These are phyloP conservation scores for Perca fluviatilis DNA, from an alignment of 2,113 vertebrate species.

Conservation along the genomic window DNA sequence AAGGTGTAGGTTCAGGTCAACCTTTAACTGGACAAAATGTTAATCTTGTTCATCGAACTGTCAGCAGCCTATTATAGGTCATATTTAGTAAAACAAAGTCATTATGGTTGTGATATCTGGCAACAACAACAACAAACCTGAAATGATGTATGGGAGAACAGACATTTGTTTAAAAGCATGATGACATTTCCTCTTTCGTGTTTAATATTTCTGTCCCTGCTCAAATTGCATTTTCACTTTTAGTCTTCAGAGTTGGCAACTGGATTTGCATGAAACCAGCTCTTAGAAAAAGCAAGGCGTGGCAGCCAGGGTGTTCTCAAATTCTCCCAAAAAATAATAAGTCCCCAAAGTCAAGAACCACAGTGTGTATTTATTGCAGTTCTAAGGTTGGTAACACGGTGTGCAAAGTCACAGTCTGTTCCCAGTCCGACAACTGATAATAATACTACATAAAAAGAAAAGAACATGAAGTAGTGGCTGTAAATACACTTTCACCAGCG, in stretches of 20 bases:
- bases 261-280: background rate
- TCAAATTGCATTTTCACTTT: background rate
- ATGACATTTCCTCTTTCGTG: slow-evolving; percentile 6
- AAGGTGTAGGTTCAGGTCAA: background rate
- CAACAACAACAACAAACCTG: background rate
- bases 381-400: slow-evolving; percentile 4
- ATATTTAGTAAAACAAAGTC: background rate
- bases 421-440: background rate
- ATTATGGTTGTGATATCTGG: background rate
- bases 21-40: slow-evolving; percentile 17
- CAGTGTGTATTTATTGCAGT: background rate
- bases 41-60: slow-evolving; percentile 17
- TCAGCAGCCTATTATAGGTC: slow-evolving; percentile 28
- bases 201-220: background rate
- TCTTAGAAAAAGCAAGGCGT: background rate
- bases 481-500: background rate
- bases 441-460: background rate
- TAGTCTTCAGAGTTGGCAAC: background rate
- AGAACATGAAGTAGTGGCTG: no score
- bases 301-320: slow-evolving; percentile 15
- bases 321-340: slow-evolving; percentile 14
- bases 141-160: slow-evolving; percentile 9
- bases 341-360: background rate
- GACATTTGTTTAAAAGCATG: background rate
- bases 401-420: slow-evolving; percentile 8